Conservation (phyloP, 2,888 invertebrate species). For the Anoncus sp. region DNA sequence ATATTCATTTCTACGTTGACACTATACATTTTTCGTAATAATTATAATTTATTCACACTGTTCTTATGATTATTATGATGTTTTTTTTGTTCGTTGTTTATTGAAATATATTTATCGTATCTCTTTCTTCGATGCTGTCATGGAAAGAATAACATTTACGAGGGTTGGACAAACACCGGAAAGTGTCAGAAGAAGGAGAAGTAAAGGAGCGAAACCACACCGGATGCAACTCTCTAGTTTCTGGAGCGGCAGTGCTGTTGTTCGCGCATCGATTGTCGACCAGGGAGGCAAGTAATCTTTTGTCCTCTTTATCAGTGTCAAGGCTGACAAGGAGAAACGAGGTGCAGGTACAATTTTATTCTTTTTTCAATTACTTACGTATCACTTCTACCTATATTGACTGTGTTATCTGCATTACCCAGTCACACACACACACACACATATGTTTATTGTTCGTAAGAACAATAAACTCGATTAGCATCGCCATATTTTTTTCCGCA, state of each 20-base stretch:
- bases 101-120: not conserved
- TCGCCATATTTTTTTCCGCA: too few relatives aligned
- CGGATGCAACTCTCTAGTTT: constrained; percentile 22
- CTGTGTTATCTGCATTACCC: too few relatives aligned
- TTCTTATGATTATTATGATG: not conserved
- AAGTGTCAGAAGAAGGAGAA: constrained; percentile 7
- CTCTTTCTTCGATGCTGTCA: not conserved
- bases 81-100: not conserved
- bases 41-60: not conserved
- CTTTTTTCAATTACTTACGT: constrained; percentile 12
- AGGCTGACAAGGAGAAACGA: constrained; percentile 36
- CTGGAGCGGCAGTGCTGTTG: constrained; percentile 6
- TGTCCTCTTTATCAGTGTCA: constrained; percentile 58
- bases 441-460: too few relatives aligned
- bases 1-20: not conserved
- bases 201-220: not conserved
- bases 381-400: too few relatives aligned
- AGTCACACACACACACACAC: too few relatives aligned
- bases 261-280: constrained; percentile 41
- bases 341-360: constrained; percentile 1
- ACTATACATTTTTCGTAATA: not conserved
- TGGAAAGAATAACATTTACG: not conserved
- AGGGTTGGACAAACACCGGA: not conserved
- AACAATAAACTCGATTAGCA: too few relatives aligned
- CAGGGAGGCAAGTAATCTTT: constrained; percentile 32